A percentile compares a stretch with the other conserved stretches of the same genome.
phyloP scores from a whole-genome alignment of 2,113 vertebrate genomes.

The Sporophila hypoxantha region DNA sequence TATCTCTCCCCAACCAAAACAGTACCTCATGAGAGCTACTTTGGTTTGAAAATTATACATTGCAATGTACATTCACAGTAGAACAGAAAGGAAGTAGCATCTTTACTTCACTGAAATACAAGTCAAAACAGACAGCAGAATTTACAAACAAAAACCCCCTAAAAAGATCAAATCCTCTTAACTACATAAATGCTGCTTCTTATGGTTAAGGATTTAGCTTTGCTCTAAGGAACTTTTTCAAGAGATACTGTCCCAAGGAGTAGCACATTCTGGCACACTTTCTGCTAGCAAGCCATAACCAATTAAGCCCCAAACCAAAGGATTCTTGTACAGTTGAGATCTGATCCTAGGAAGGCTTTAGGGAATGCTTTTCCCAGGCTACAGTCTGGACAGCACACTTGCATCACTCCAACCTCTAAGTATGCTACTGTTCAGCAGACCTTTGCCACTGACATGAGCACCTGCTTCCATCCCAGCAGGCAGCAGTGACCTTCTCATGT shows the following conservation, averaged over 20 bases:
- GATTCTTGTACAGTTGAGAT: background rate
- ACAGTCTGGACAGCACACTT: background rate
- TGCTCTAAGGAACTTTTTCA: background rate
- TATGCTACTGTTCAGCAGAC: background rate
- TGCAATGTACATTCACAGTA: background rate
- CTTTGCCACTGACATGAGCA: background rate
- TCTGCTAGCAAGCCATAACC: background rate
- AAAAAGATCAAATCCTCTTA: background rate
- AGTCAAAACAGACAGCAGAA: background rate
- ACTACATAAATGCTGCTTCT: background rate
- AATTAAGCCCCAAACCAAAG: background rate
- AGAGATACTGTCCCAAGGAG: background rate
- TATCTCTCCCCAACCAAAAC: background rate
- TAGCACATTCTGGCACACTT: background rate
- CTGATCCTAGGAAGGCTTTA: background rate
- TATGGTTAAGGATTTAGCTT: background rate
- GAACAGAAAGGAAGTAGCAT: background rate
- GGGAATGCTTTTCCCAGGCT: background rate
- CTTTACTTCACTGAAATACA: background rate
- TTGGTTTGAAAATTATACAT: background rate
- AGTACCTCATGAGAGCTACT: background rate
- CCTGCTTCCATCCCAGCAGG: slow-evolving; percentile 5
- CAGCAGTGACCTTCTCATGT: slow-evolving; percentile 37
- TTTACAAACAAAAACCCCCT: background rate
- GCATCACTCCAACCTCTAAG: background rate